Evolutionary conservation across 2,797 vertebrate species (phyloP), one percentile per base, ranked within the genome.

Genomic region (Lutjanus campechanus): DNA sequence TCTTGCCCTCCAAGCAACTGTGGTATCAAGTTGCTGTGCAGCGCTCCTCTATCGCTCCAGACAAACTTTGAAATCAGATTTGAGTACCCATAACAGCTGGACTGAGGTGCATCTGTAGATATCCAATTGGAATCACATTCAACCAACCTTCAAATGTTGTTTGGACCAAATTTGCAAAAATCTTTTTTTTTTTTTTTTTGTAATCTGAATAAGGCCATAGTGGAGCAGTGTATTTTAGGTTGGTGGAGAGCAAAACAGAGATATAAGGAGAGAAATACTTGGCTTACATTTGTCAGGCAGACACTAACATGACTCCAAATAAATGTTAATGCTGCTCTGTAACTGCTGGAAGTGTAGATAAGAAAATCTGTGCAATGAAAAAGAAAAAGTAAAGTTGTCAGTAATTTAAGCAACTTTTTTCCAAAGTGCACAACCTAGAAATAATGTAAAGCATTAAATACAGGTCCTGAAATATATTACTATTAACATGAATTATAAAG

Each of bases 401-500:
- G 11, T 12, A 7, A 65, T 15, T 16, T 41, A 46, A 10, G 22
- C 43, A 55, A n/a, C 15, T 54, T 55, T 36, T 36, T 36, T 36
- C 29, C 11, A 0, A 36, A 54, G 29, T 20, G 54, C 3, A 3
- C 41, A 68, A 59, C 20, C 19, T 25, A 22, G 8, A 62, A 66
- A 54, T 17, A 54, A 17, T 62, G 10, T 16, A 64, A 47, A 40
- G 9, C 51, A 61, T 43, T 53, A 41, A 65, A 50, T 17, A 47
- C 22, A 19, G 2, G 22, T 29, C 5, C 5, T 0, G 19, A 69
- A 19, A 54, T 22, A 47, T 1, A 50, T 20, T 67, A 60, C 29
- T 43, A 53, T 82, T 15, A 59, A 49, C 29, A 75, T 62, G 56
- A 20, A 19, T n/a, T 15, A 8, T 44, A 44, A 74, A 81, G 40